Base-by-base conservation (phyloP, 2,888 invertebrate species). In the Drosophila merina region DNA sequence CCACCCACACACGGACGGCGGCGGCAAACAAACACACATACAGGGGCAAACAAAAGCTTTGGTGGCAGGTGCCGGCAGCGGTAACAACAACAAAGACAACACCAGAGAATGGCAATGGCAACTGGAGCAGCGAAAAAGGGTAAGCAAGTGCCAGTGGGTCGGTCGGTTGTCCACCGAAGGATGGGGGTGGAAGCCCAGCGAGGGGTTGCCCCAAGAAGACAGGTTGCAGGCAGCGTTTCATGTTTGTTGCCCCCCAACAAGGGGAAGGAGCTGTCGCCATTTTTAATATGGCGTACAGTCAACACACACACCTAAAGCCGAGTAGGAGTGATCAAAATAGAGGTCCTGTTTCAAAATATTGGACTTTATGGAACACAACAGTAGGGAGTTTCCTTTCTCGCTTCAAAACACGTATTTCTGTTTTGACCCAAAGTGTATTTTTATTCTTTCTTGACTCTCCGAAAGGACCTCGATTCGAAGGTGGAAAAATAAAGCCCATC, bases 281-380 rank as follows among this genome's bases (percentile, higher is more conserved):
- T 89, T 89, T 89, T 86, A 88, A 88, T 89, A 88, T 85, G 86
- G 81, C 77, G 78, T 76, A 77, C 54, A 68, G 58, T 54, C 72
- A 72, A 28, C 28, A 28, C 28, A 28, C 28, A 28, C 28, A 28
- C 28, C 20, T 20, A 20, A 20, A 20, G 2, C 20, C 20, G 1
- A 20, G 20, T 20, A 20, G 20, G 20, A 20, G 20, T 20, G 20
- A 20, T 20, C 20, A 20, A 20, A 28, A 28, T 28, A 28, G 6
- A 28, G 28, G 28, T 28, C 28, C 28, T 28, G 28, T 28, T 28
- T 28, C 6, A 28, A 28, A 28, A 28, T 28, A 28, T 28, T 28
- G 0, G 28, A 5, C 28, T 28, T 28, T 5, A 28, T 2, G 6
- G 28, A 28, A 28, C 4, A 28, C 0, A 28, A 28, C 6, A 28